Evolutionary conservation across 2,888 invertebrate genomes (phyloP).

Genomic region (Torymus texanus): DNA sequence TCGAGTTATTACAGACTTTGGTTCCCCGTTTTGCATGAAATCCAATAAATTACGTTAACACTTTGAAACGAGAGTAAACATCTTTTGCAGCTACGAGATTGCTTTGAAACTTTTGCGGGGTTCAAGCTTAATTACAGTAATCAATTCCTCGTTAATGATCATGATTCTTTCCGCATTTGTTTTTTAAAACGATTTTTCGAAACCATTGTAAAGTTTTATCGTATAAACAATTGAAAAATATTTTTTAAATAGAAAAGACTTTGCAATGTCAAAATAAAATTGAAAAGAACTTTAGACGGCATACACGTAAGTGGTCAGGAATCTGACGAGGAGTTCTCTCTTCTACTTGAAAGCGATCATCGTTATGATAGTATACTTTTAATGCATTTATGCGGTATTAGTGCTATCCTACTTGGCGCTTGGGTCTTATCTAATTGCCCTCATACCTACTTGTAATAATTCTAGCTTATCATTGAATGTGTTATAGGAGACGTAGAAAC

Average conservation of each 20-base stretch:
- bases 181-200: too few relatives aligned
- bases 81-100: too few relatives aligned
- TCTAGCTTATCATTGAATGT: conserved; percentile 39
- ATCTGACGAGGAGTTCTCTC: not conserved
- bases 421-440: conserved; percentile 30
- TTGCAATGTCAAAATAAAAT: too few relatives aligned
- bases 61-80: not conserved
- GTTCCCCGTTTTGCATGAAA: conserved; percentile 4
- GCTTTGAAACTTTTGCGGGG: too few relatives aligned
- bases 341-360: conserved; percentile 4
- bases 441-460: conserved; percentile 35
- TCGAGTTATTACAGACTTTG: not conserved
- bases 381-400: conserved; percentile 27
- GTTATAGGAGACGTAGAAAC: conserved; percentile 18
- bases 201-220: too few relatives aligned
- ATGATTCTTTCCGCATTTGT: too few relatives aligned
- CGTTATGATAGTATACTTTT: conserved; percentile 17
- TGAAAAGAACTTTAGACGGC: too few relatives aligned
- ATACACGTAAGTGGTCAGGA: too few relatives aligned
- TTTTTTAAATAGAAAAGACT: too few relatives aligned
- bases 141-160: too few relatives aligned
- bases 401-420: conserved; percentile 22
- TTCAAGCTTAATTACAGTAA: too few relatives aligned
- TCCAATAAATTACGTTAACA: conserved; percentile 38
- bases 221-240: too few relatives aligned